Evolutionary conservation across 1,140 invertebrate species (phyloP).

Genomic region (Gryon sp.): DNA sequence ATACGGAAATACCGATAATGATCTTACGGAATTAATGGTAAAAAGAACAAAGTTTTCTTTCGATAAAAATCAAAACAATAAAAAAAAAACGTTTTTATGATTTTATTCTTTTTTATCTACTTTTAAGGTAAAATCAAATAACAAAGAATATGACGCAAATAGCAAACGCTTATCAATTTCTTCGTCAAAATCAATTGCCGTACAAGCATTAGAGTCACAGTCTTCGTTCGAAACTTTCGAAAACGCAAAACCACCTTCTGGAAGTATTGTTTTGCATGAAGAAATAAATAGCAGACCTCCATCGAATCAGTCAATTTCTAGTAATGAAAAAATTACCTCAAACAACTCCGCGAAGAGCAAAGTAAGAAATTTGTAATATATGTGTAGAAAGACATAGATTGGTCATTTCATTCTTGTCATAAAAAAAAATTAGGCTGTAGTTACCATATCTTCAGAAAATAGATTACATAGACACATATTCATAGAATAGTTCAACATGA

Average conservation of each 20-base stretch:
- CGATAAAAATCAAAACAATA: not conserved
- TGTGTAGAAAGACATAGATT: no score
- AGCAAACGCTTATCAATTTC: not conserved
- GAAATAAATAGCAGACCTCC: not conserved
- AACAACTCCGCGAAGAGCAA: no score
- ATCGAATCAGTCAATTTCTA: not conserved
- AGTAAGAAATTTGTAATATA: no score
- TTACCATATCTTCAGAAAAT: no score
- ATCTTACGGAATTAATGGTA: conserved; percentile 42
- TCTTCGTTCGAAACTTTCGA: not conserved
- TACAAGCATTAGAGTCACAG: not conserved
- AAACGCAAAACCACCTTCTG: not conserved
- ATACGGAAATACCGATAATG: conserved; percentile 19
- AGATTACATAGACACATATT: no score
- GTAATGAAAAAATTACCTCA: no score
- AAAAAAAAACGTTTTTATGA: not conserved
- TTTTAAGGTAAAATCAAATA: conserved; percentile 5
- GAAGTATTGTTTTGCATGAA: not conserved
- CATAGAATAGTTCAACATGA: no score
- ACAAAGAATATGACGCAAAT: no score
- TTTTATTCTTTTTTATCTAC: not conserved
- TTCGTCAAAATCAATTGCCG: conserved; percentile 7
- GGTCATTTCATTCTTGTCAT: no score
- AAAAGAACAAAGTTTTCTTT: not conserved
- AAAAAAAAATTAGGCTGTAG: no score